Base-by-base conservation (phyloP, 2,113 vertebrate species). In the Gambusia holbrooki region DNA sequence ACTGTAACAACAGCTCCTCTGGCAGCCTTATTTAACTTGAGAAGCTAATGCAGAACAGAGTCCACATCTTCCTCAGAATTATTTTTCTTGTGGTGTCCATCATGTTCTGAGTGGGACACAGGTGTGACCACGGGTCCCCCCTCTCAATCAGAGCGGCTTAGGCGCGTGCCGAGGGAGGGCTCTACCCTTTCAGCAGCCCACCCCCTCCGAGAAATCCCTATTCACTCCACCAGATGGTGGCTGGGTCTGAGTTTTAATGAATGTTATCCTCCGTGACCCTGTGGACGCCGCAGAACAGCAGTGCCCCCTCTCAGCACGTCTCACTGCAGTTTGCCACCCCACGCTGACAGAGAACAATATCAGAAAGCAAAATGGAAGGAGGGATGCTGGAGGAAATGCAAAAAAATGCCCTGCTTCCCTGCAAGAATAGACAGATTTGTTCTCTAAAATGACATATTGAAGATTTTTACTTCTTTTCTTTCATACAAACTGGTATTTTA, bases 181-280 rank as follows among this genome's bases (percentile, higher is more conserved):
- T 82, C 76, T 68, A 77, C 74, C 58, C 71, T 71, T 58, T 62
- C 65, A 58, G 37, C 35, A 27, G 7, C 61, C 66, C 71, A 40
- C 37, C 69, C 73, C 83, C 77, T 72, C 73, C 19, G 77, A 87
- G 84, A 80, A 69, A 72, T 76, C 80, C 72, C 88, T 81, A 90
- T 91, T 93, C 87, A 93, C 81, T 82, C 83, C 81, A 90, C 89
- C 93, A 94, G 93, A 94, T 93, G 92, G 93, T 92, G 87, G 87
- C 90, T 92, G 88, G 87, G 76, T 87, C 66, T 72, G 87, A 84
- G 84, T 84, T 92, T 90, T 91, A 92, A 93, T 93, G 89, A 92
- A 92, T 77, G 83, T 87, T 79, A 90, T 86, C 83, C 87, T 84
- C 85, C 84, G 87, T 33, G 48, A 76, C 72, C 85, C 85, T 81